Base-by-base conservation (phyloP, 2,113 vertebrate genomes). In the Aplodontia rufa region DNA sequence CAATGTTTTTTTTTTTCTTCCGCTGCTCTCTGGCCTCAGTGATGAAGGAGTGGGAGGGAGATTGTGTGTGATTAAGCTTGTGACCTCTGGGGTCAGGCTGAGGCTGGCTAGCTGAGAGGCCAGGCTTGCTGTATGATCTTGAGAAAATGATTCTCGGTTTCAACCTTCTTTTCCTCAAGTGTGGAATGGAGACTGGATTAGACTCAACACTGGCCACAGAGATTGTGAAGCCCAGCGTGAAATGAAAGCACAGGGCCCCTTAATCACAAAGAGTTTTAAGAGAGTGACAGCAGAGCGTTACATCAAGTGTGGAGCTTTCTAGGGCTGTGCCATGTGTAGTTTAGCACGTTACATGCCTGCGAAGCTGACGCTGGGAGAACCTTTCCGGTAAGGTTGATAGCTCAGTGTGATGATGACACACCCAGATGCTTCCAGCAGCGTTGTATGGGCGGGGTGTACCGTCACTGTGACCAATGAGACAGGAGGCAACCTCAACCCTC, bases 331-430 rank as follows among this genome's bases (percentile, higher is more conserved):
- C 35, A 11, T 7, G 5, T 58, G 5, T 11, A 13, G 24, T 32
- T 64, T 5, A 75, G 40, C 8, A 3, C 16, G 8, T 20, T 17
- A 0, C 8, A 40, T 0, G 3, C 20, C 74, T 9, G 1, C 5
- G 68, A 86, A 35, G 17, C 26, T 3, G 0, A 13, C 69, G 20
- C 35, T 89, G 62, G 62, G 28, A 58, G n/a, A n/a, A 22, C 17
- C 8, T 71, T 58, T 9, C 51, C 62, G 9, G 0, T 12, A 12
- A 22, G 30, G 6, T 7, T 24, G 47, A 64, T 45, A 80, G 9
- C 9, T 8, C 7, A 49, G n/a, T 28, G 24, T 20, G n/a, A 58
- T 17, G 30, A 37, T 51, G 24, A 16, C 2, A 35, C 9, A 3
- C 8, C 66, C 20, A 12, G 17, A 19, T 64, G 8, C 14, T 76